Base-by-base conservation (phyloP, 2,888 invertebrate genomes). In the Silvanus unidentatus region DNA sequence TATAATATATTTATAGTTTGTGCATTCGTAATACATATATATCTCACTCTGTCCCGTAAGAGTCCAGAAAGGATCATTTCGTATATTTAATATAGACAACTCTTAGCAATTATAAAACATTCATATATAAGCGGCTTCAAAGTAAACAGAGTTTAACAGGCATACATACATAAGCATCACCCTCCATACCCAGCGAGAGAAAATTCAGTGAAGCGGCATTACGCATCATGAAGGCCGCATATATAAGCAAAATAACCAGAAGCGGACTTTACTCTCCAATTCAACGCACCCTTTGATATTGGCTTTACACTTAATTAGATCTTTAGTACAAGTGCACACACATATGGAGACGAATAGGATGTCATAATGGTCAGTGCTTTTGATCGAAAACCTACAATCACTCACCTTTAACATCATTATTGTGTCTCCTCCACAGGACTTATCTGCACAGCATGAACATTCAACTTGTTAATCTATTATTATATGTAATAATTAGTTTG, bases 241-340 rank as follows among this genome's bases (percentile, higher is more conserved):
- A 32, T 28, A 28, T 32, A 54, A 53, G 55, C 57, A 60, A 55
- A 58, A 58, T 57, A 54, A 57, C 50, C 51, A 50, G 50, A 49
- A 54, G 53, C 59, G 53, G 55, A 54, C 55, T 55, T 61, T 55
- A 51, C 50, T 55, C 50, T 55, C 48, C 57, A 52, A 54, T 50
- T 53, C 52, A 58, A 52, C 51, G 53, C 50, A 55, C 57, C 52
- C 58, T 58, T 58, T 58, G 57, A 58, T 58, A 58, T 54, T 49
- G 50, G 48, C 52, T 54, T 57, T 48, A 56, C 56, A 53, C 57
- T 55, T 57, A 58, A 57, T 57, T 58, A 58, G 49, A 52, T 50
- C 48, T 50, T 51, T 47, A 47, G 43, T 45, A 46, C 43, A 49
- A 47, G 42, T 39, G 43, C 41, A 11, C 34, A 37, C 48, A 48